Evolutionary conservation across 2,888 invertebrate species (phyloP).

Genomic region (Macroteleia sp.): DNA sequence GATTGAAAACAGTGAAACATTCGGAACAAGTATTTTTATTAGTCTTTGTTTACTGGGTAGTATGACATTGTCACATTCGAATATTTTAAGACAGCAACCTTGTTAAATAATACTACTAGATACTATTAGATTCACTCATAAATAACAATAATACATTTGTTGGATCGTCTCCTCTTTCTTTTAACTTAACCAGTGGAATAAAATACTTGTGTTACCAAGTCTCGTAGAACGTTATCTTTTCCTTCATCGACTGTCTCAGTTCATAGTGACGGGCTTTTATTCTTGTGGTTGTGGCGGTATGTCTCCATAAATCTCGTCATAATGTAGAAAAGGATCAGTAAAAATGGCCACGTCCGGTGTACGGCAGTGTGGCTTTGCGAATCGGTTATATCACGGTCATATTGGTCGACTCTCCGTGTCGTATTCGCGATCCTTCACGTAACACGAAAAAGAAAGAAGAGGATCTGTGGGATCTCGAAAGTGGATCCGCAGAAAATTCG

Average conservation of each 20-base stretch:
- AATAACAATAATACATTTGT: background rate
- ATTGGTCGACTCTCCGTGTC: slow-evolving; percentile 56
- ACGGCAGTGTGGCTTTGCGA: slow-evolving; percentile 33
- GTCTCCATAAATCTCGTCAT: slow-evolving; percentile 83
- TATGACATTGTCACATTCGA: no score
- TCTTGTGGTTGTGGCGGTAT: slow-evolving; percentile 64
- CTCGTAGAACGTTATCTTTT: slow-evolving; percentile 56
- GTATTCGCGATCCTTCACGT: slow-evolving; percentile 58
- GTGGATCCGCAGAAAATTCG: slow-evolving; percentile 76
- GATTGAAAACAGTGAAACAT: no score
- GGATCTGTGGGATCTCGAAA: slow-evolving; percentile 65
- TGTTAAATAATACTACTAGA: no score
- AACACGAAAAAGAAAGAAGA: slow-evolving; percentile 59
- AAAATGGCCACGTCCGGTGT: slow-evolving; percentile 79
- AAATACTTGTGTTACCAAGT: slow-evolving; percentile 40
- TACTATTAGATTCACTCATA: no score
- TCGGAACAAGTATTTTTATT: no score
- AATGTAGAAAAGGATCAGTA: slow-evolving; percentile 82
- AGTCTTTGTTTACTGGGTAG: no score
- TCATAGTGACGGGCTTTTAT: slow-evolving; percentile 50
- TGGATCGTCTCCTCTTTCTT: slow-evolving; percentile 10
- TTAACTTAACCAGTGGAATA: background rate
- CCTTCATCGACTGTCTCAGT: slow-evolving; percentile 53
- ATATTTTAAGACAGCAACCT: no score
- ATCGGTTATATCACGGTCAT: slow-evolving; percentile 51